Percentiles rank a stretch among this genome's conserved stretches.
Conservation (phyloP, 2,113 vertebrate species). For the Labeo catla region DNA sequence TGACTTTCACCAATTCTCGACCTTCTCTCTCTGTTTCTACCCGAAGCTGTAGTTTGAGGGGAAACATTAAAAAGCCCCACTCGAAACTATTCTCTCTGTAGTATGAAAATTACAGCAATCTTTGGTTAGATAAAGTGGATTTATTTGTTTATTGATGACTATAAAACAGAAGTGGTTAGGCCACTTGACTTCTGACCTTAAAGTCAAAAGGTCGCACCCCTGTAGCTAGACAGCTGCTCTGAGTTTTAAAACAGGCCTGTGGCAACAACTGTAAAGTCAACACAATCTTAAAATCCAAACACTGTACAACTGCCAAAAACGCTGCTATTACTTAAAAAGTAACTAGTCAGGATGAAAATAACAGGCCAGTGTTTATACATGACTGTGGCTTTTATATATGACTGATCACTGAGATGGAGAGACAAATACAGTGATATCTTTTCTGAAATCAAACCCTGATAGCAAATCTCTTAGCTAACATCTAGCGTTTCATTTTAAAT, state of each 20-base stretch:
- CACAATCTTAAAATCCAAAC: neutral
- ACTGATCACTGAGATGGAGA: conserved; percentile 21
- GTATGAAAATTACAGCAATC: conserved; percentile 27
- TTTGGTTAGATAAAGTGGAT: conserved; percentile 54
- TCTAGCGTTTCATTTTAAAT: conserved; percentile 27
- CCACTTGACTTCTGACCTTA: conserved; percentile 64
- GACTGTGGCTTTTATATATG: neutral
- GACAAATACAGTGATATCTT: neutral
- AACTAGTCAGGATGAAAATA: neutral
- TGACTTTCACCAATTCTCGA: neutral
- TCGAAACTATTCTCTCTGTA: conserved; percentile 32
- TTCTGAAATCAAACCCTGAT: conserved; percentile 1
- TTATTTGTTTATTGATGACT: conserved; percentile 64
- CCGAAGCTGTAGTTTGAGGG: neutral
- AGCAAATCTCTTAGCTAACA: conserved; percentile 9
- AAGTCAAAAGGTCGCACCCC: conserved; percentile 60
- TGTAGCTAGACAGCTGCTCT: conserved; percentile 66
- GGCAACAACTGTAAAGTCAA: conserved; percentile 41
- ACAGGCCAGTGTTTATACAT: neutral
- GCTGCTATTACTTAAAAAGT: neutral
- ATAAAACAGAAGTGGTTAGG: conserved; percentile 47
- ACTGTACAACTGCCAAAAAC: neutral
- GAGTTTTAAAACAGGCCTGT: neutral
- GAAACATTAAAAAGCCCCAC: conserved; percentile 12
- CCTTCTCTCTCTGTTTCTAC: neutral